A percentile compares a stretch with the other conserved stretches of the same genome.
Conservation (phyloP, 1,140 invertebrate species). For the Hetaerina americana region DNA sequence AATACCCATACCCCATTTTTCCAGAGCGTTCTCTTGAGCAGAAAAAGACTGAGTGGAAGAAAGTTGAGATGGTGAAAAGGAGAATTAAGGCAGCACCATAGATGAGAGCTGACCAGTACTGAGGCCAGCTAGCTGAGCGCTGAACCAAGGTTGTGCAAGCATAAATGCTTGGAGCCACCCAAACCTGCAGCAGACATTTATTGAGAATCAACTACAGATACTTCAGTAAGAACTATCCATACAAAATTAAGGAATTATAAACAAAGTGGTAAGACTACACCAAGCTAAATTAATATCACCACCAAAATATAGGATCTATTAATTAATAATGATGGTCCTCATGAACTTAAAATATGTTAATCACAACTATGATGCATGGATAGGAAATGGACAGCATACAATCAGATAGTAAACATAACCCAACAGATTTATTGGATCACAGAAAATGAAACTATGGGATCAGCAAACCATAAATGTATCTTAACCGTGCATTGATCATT, state of each 20-base stretch:
- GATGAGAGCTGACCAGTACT: conserved; percentile 64
- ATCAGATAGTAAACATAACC: too few relatives aligned
- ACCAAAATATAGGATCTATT: too few relatives aligned
- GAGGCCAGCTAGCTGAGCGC: conserved; percentile 53
- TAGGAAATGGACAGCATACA: too few relatives aligned
- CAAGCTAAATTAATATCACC: background rate
- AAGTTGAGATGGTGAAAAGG: conserved; percentile 78
- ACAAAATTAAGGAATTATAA: background rate
- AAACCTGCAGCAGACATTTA: conserved; percentile 42
- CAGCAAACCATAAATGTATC: too few relatives aligned
- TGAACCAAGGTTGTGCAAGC: conserved; percentile 59
- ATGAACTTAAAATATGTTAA: too few relatives aligned
- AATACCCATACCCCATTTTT: background rate
- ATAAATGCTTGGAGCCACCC: conserved; percentile 65
- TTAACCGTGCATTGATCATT: too few relatives aligned
- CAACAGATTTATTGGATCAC: too few relatives aligned
- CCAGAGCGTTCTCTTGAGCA: conserved; percentile 26
- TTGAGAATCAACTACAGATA: background rate
- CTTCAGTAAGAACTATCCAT: background rate
- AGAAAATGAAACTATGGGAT: too few relatives aligned
- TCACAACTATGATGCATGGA: too few relatives aligned
- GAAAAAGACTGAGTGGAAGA: conserved; percentile 80
- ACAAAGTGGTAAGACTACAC: conserved; percentile 2
- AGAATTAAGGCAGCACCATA: conserved; percentile 76
- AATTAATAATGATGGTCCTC: too few relatives aligned